A percentile compares a stretch with the other conserved stretches of the same genome.
Conservation (phyloP, 1,140 invertebrate species). For the Patella vulgata region DNA sequence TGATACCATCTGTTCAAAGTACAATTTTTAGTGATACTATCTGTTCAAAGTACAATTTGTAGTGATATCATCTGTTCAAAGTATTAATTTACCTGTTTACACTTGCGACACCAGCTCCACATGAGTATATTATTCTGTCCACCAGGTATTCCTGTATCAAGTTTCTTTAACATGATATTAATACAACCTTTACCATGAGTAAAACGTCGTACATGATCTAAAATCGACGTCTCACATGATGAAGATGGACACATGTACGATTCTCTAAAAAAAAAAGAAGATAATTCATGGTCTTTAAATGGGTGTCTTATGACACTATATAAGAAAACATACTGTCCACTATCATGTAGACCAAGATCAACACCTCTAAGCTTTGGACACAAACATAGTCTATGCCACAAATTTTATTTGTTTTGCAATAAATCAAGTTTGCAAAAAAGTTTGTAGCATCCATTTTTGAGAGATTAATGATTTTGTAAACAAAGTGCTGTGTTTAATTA, state of each 20-base stretch:
- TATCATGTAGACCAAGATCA: no score
- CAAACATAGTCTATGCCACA: no score
- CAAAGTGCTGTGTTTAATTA: not conserved
- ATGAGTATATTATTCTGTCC: slow-evolving; percentile 75
- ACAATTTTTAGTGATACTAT: no score
- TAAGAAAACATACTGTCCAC: no score
- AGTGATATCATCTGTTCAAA: no score
- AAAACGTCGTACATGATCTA: slow-evolving; percentile 88
- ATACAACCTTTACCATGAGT: slow-evolving; percentile 81
- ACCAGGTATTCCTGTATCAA: slow-evolving; percentile 63
- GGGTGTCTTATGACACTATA: no score
- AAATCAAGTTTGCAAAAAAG: no score
- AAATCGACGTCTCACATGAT: slow-evolving; percentile 84
- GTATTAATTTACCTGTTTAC: slow-evolving; percentile 79
- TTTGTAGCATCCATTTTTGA: no score
- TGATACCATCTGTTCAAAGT: no score
- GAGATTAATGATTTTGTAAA: not conserved
- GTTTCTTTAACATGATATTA: slow-evolving; percentile 73
- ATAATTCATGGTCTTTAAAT: not conserved
- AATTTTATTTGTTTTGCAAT: no score
- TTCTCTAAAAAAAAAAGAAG: slow-evolving; percentile 80
- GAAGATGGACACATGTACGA: slow-evolving; percentile 85
- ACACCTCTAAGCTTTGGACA: no score
- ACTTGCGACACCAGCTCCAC: slow-evolving; percentile 87
- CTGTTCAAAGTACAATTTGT: no score